A percentile compares a stretch with the other conserved stretches of the same genome.
Evolutionary conservation across 2,113 vertebrate species (phyloP).

Genomic region (Anthoscopus minutus): DNA sequence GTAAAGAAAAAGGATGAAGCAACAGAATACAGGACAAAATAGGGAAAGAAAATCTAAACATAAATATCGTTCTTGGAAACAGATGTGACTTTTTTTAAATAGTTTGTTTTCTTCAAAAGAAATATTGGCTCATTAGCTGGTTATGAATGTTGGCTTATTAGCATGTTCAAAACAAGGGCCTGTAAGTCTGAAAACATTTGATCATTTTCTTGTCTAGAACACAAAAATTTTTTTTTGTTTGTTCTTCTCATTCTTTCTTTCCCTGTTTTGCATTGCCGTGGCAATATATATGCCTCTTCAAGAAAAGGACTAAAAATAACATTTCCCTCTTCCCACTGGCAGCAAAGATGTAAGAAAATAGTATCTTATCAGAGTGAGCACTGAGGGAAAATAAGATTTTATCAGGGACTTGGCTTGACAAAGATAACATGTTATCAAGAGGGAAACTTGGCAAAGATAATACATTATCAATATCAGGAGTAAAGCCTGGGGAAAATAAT

Average conservation of each 20-base stretch:
- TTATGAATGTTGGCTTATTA: neutral
- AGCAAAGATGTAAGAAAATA: slow-evolving; percentile 43
- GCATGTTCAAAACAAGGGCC: slow-evolving; percentile 28
- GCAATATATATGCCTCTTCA: neutral
- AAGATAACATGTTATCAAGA: slow-evolving; percentile 63
- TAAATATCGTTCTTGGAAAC: neutral
- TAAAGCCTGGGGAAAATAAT: slow-evolving; percentile 58
- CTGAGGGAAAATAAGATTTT: slow-evolving; percentile 51
- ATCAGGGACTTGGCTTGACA: slow-evolving; percentile 51
- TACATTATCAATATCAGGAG: slow-evolving; percentile 54
- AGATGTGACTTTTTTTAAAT: neutral
- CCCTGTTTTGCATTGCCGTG: neutral
- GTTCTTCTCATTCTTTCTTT: neutral
- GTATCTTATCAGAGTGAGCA: slow-evolving; percentile 39
- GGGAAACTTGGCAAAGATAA: slow-evolving; percentile 62
- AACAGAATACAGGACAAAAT: neutral
- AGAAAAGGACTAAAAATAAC: slow-evolving; percentile 4
- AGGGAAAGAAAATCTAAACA: neutral
- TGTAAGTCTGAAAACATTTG: neutral
- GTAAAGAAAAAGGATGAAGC: neutral
- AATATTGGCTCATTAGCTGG: neutral
- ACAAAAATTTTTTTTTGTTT: neutral
- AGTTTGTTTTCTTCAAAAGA: neutral
- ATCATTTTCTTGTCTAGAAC: neutral
- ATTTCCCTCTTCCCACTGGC: neutral